These are phyloP conservation scores for Stictonetta naevosa DNA, from an alignment of 2,113 vertebrate species.

Conservation along the genomic window DNA sequence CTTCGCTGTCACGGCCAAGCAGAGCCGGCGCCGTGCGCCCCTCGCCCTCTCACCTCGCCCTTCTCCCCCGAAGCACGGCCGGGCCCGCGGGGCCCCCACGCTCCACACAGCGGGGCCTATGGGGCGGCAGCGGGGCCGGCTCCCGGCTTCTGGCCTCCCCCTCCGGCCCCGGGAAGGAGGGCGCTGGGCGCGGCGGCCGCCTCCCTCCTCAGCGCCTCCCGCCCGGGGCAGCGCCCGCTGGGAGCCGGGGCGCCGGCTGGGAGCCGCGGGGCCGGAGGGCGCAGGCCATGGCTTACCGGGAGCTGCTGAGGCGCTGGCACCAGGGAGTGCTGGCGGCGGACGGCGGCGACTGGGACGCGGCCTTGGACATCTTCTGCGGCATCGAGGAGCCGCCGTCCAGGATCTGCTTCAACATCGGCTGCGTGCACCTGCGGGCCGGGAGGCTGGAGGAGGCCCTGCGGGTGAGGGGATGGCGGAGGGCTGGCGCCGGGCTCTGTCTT, in stretches of 20 bases:
- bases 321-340: constrained; percentile 79
- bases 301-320: constrained; percentile 84
- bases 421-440: constrained; percentile 80
- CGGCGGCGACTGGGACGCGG: constrained; percentile 77
- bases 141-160: neutral
- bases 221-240: neutral
- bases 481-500: fast-evolving
- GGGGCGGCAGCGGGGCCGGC: neutral
- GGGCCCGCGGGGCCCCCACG: neutral
- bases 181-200: neutral
- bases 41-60: neutral
- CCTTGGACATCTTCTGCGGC: constrained; percentile 74
- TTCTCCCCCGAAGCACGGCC: neutral
- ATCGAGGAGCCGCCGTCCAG: constrained; percentile 80
- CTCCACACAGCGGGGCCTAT: neutral
- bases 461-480: constrained; percentile 60
- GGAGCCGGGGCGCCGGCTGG: neutral
- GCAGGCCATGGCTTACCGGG: constrained; percentile 81
- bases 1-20: neutral
- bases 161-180: neutral
- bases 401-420: constrained; percentile 84
- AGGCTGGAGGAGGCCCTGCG: constrained; percentile 76
- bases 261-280: neutral
- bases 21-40: neutral
- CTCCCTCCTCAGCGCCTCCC: neutral